A percentile compares a stretch with the other conserved stretches of the same genome.
Conservation (phyloP, 2,797 vertebrate species). For the Alosa sapidissima region DNA sequence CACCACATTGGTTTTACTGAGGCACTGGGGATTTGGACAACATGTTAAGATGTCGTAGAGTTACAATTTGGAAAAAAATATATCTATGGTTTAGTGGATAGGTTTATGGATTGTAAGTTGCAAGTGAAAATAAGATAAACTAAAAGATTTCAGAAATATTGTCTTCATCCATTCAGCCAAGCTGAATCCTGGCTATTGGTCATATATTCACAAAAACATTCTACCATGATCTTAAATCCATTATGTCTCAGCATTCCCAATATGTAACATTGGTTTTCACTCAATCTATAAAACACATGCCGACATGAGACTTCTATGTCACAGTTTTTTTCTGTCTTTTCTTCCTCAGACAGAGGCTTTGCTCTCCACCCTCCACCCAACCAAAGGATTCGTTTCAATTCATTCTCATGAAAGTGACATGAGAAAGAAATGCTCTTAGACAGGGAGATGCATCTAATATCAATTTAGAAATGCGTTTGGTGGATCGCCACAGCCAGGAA, state of each 20-base stretch:
- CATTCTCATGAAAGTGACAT: conserved; percentile 10
- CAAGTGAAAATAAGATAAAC: no score
- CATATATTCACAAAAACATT: background rate
- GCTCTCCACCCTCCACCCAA: background rate
- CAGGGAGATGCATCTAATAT: background rate
- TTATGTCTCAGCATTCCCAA: background rate
- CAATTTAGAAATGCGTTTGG: background rate
- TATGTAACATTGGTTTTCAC: background rate
- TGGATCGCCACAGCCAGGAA: background rate
- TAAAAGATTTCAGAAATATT: no score
- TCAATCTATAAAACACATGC: background rate
- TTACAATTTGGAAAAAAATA: background rate
- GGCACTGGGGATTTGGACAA: background rate
- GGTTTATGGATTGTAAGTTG: no score
- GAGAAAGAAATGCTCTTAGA: background rate
- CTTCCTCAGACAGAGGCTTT: background rate
- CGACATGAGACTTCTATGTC: background rate
- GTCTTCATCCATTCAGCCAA: background rate
- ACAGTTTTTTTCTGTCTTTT: background rate
- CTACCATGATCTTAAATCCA: background rate
- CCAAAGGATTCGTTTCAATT: background rate
- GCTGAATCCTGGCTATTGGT: background rate
- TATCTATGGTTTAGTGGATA: no score
- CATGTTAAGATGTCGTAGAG: background rate
- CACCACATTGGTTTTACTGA: background rate